phyloP scores from a whole-genome alignment of 2,888 invertebrate genomes.

The Pristionchus arcanus region DNA sequence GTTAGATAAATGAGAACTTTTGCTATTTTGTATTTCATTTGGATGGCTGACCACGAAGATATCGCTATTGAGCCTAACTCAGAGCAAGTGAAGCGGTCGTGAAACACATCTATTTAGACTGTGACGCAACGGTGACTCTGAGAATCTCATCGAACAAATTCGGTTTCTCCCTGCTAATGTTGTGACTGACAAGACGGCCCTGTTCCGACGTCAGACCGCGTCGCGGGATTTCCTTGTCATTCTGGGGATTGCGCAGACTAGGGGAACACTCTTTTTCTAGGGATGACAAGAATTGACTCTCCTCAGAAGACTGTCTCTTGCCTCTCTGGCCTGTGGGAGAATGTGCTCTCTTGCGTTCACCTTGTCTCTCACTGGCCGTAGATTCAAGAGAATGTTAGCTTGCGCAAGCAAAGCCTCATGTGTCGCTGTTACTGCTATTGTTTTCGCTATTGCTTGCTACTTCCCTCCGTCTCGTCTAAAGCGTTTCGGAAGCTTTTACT shows the following conservation, averaged over 20 bases:
- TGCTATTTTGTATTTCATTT: too few relatives aligned
- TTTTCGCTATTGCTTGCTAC: constrained; percentile 21
- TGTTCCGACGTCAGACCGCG: too few relatives aligned
- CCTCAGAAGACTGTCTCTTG: too few relatives aligned
- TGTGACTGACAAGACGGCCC: background rate
- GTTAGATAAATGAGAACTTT: too few relatives aligned
- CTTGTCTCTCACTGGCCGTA: background rate
- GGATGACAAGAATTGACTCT: background rate
- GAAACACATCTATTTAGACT: too few relatives aligned
- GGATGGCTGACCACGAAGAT: too few relatives aligned
- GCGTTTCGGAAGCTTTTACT: constrained; percentile 26
- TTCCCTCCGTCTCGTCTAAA: background rate
- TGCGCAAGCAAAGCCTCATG: background rate
- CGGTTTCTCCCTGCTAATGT: background rate
- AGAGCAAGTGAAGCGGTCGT: too few relatives aligned
- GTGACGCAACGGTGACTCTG: too few relatives aligned
- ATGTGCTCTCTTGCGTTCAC: too few relatives aligned
- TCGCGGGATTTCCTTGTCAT: background rate
- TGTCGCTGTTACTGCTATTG: background rate
- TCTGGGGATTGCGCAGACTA: background rate
- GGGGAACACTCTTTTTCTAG: background rate
- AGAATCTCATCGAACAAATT: background rate
- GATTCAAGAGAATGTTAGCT: background rate
- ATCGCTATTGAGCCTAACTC: too few relatives aligned
- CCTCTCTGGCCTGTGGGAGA: too few relatives aligned